Evolutionary conservation across 2,888 invertebrate species (phyloP).

Genomic region (Cinara cedri): DNA sequence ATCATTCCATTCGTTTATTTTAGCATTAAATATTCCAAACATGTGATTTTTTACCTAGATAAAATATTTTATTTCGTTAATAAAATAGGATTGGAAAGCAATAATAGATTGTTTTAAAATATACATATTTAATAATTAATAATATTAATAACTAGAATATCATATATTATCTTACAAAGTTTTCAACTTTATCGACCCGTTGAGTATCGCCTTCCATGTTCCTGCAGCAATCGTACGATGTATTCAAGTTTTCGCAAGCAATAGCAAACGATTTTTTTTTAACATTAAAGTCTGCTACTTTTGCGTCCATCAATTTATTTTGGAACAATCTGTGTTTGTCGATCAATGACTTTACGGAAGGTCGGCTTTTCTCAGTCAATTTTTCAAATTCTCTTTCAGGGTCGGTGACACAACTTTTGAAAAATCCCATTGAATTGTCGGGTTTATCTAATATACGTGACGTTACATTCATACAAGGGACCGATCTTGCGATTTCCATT

Average conservation of each 20-base stretch:
- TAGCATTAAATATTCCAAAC: background rate
- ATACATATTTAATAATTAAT: background rate
- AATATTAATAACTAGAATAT: background rate
- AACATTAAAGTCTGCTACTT: background rate
- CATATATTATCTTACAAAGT: background rate
- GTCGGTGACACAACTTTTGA: background rate
- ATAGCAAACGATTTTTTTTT: background rate
- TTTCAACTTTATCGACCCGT: background rate
- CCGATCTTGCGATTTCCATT: too few species aligned
- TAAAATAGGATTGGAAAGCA: background rate
- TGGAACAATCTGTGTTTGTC: background rate
- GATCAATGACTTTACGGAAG: background rate
- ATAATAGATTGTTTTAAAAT: background rate
- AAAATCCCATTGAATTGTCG: background rate
- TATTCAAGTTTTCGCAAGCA: background rate
- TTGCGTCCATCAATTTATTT: background rate
- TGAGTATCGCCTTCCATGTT: background rate
- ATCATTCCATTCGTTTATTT: too few species aligned
- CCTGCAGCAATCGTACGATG: background rate
- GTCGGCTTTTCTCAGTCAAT: too few species aligned
- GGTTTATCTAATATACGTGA: too few species aligned
- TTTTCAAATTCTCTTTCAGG: background rate
- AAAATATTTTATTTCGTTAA: background rate
- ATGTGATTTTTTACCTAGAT: slow-evolving; percentile 27
- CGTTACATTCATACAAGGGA: too few species aligned